Percentiles rank a stretch among this genome's conserved stretches.
Conservation (phyloP, 2,888 invertebrate genomes). For the Plagodis pulveraria region DNA sequence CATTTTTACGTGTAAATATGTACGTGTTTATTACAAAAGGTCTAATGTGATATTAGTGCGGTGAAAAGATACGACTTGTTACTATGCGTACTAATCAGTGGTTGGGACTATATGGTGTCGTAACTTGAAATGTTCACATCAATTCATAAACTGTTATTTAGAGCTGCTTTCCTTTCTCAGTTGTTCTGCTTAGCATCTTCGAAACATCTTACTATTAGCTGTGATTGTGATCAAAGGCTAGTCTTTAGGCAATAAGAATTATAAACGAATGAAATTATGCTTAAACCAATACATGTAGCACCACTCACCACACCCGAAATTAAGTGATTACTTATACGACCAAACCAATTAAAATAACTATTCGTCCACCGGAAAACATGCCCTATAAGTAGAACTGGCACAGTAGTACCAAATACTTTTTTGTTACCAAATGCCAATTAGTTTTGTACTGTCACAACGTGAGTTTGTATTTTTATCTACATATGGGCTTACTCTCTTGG, state of each 20-base stretch:
- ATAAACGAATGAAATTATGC: neutral
- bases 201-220: neutral
- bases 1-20: neutral
- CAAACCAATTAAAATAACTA: slow-evolving; percentile 18
- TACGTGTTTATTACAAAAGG: slow-evolving; percentile 7
- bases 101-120: too few species aligned
- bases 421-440: slow-evolving; percentile 20
- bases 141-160: too few species aligned
- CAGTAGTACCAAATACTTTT: slow-evolving; percentile 17
- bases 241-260: too few species aligned
- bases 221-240: too few species aligned
- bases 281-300: slow-evolving; percentile 1
- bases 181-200: neutral
- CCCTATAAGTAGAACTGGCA: slow-evolving; percentile 14
- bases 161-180: neutral
- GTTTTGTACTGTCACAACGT: slow-evolving; percentile 5
- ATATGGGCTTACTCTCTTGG: too few species aligned
- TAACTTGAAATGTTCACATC: too few species aligned
- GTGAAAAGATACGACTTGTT: neutral
- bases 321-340: neutral
- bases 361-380: slow-evolving; percentile 20
- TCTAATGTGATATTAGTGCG: neutral
- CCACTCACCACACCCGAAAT: slow-evolving; percentile 3
- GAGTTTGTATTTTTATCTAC: too few species aligned
- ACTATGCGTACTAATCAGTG: neutral